Evolutionary conservation across 2,797 vertebrate genomes (phyloP).

Genomic region (Rhadinocentrus ornatus): DNA sequence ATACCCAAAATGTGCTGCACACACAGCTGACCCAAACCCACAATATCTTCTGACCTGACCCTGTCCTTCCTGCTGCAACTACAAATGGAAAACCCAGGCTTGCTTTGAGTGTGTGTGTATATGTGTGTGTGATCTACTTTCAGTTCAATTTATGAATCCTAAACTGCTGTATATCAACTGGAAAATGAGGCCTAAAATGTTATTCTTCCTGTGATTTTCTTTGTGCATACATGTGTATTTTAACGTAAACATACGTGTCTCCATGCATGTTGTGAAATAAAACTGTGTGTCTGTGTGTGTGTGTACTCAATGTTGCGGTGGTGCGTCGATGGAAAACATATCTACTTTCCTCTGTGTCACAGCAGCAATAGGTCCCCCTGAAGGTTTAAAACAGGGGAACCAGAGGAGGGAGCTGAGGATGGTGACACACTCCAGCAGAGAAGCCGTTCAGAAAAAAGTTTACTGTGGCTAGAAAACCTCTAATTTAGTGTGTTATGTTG

Average conservation of each 20-base stretch:
- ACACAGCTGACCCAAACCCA: slow-evolving; percentile 66
- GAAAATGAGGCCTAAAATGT: slow-evolving; percentile 38
- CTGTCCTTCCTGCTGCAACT: slow-evolving; percentile 69
- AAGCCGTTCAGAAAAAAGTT: slow-evolving; percentile 18
- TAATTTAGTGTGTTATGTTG: not conserved
- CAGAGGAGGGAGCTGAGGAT: slow-evolving; percentile 39
- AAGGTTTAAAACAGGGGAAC: slow-evolving; percentile 65
- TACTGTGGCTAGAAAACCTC: not conserved
- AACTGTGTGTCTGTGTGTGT: slow-evolving; percentile 51
- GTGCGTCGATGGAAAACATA: slow-evolving; percentile 76
- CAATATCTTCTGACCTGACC: slow-evolving; percentile 70
- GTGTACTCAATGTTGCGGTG: slow-evolving; percentile 56
- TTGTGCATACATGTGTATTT: not conserved
- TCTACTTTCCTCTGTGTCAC: slow-evolving; percentile 80
- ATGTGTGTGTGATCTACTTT: slow-evolving; percentile 34
- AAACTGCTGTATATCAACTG: slow-evolving; percentile 34
- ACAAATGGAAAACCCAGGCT: slow-evolving; percentile 77
- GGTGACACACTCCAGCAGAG: slow-evolving; percentile 35
- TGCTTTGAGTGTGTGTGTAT: not conserved
- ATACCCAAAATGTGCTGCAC: slow-evolving; percentile 55
- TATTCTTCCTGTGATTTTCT: slow-evolving; percentile 27
- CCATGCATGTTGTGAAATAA: slow-evolving; percentile 32
- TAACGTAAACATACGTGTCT: slow-evolving; percentile 17
- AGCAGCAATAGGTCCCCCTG: slow-evolving; percentile 47
- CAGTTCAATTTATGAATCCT: slow-evolving; percentile 31